Percentiles rank a stretch among this genome's conserved stretches.
Conservation (phyloP, 2,113 vertebrate genomes). For the Melanocharis versteri region DNA sequence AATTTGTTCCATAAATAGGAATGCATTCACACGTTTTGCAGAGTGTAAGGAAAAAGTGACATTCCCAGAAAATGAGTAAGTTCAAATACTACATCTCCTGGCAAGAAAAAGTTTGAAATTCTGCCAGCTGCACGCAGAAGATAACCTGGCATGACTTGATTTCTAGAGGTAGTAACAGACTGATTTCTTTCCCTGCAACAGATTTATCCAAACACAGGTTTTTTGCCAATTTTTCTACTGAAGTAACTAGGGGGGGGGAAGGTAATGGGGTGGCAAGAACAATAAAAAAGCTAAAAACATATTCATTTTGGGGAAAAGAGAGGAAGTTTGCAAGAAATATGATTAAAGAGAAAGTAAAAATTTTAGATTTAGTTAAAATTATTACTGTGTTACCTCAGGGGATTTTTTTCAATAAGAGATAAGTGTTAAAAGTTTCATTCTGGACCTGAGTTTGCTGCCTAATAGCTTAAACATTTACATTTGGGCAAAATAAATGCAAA, state of each 20-base stretch:
- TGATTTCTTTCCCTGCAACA: background rate
- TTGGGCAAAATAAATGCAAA: constrained; percentile 11
- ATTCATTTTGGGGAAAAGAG: background rate
- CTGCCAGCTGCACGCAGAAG: background rate
- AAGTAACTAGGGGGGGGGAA: background rate
- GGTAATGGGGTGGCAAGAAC: too few relatives aligned
- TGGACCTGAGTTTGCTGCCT: background rate
- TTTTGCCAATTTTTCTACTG: background rate
- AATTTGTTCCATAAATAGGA: background rate
- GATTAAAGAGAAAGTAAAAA: background rate
- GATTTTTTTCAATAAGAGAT: background rate
- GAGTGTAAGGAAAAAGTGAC: background rate
- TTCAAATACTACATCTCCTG: background rate
- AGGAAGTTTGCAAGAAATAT: background rate
- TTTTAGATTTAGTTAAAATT: background rate
- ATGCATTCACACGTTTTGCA: background rate
- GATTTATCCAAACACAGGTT: background rate
- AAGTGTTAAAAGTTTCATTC: background rate
- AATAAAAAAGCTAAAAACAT: background rate
- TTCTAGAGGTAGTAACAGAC: background rate
- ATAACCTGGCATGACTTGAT: background rate
- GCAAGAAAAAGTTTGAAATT: background rate
- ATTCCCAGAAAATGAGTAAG: background rate
- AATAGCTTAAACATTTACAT: background rate
- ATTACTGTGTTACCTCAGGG: background rate